Conservation (phyloP, 1,140 invertebrate species). For the Drosophila virilis region DNA sequence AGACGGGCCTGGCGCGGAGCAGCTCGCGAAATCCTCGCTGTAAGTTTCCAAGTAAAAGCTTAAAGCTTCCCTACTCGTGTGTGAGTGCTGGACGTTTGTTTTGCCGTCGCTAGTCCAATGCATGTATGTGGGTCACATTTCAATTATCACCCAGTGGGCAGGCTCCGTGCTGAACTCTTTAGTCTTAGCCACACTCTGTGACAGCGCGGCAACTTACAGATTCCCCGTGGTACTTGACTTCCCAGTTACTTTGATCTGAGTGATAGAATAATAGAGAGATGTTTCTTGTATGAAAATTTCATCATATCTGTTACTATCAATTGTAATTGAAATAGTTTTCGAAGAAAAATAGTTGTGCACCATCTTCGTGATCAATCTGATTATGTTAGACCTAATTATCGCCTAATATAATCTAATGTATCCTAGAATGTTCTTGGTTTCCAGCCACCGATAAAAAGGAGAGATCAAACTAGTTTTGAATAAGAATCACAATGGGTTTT, state of each 20-base stretch:
- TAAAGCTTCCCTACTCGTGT: not conserved
- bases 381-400: too few species aligned
- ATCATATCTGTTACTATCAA: too few species aligned
- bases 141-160: conserved; percentile 75
- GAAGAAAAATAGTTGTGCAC: not conserved
- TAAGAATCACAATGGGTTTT: too few species aligned
- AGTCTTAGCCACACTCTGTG: conserved; percentile 58
- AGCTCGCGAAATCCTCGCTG: conserved; percentile 72
- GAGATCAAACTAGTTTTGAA: too few species aligned
- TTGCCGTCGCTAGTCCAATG: conserved; percentile 34
- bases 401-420: too few species aligned
- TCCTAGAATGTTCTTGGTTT: too few species aligned
- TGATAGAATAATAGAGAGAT: too few species aligned
- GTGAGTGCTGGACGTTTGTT: conserved; percentile 59
- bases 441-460: too few species aligned
- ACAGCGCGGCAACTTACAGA: conserved; percentile 32
- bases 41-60: conserved; percentile 51
- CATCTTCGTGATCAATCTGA: too few species aligned
- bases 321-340: too few species aligned
- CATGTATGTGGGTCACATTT: conserved; percentile 77
- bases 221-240: not conserved
- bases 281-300: too few species aligned
- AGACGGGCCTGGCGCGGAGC: conserved; percentile 30
- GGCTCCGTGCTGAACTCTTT: conserved; percentile 69
- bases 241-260: not conserved